phyloP scores from a whole-genome alignment of 2,888 invertebrate genomes.

The Melikaiella ostensackeni region DNA sequence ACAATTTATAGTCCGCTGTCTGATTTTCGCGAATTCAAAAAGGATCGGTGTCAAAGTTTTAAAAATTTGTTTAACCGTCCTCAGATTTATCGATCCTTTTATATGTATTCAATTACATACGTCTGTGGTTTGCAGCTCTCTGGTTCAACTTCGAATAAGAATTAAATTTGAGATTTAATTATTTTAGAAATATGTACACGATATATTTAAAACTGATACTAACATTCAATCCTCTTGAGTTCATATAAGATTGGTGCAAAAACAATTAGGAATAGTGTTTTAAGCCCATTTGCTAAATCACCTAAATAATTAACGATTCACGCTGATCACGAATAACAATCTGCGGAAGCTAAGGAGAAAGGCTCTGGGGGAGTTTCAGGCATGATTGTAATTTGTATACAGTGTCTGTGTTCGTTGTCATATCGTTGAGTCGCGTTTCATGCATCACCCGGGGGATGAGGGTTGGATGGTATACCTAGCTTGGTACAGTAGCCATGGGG shows the following conservation, averaged over 20 bases:
- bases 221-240: too few relatives aligned
- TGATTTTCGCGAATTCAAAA: conserved; percentile 21
- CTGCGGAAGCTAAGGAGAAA: conserved; percentile 13
- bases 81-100: conserved; percentile 15
- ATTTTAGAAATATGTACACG: too few relatives aligned
- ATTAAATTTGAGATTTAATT: too few relatives aligned
- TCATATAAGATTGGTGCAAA: too few relatives aligned
- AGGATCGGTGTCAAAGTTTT: conserved; percentile 19
- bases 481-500: conserved; percentile 12
- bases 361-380: conserved; percentile 25
- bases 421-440: conserved; percentile 33
- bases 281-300: not conserved
- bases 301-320: conserved; percentile 7
- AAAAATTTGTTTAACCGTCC: not conserved
- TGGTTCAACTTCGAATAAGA: too few relatives aligned
- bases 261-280: not conserved
- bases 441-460: conserved; percentile 35
- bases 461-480: conserved; percentile 9
- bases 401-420: conserved; percentile 26
- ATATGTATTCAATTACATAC: not conserved
- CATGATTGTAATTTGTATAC: conserved; percentile 35
- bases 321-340: conserved; percentile 34
- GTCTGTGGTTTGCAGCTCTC: too few relatives aligned
- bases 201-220: too few relatives aligned
- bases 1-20: conserved; percentile 17